Evolutionary conservation across 2,888 invertebrate genomes (phyloP), one percentile per base, ranked within the genome.

Genomic region (Phaonia tiefii): DNA sequence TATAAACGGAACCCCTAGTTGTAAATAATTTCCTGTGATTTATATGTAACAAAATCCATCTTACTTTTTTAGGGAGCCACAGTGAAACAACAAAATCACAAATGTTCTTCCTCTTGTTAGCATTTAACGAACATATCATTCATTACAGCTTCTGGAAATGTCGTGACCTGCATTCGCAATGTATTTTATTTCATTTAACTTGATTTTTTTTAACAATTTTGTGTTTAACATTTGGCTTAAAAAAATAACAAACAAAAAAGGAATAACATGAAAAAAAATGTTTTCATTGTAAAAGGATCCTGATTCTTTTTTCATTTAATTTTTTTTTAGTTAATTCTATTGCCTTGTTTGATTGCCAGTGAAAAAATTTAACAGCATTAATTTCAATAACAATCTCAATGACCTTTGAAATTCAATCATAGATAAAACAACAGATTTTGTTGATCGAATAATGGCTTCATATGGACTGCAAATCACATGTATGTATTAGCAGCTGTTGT

Each of bases 21-120:
- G 49, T 49, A 17, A 15, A 17, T 20, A 49, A 17, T 13, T 5
- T 49, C 20, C 49, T 49, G 49, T 49, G 49, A 49, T 49, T 49
- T 49, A 49, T 49, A 49, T 49, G 20, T 49, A 3, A 49, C 49
- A 49, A 37, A 67, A 67, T 67, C 49, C 67, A n/a, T n/a, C 37
- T 67, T 67, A 20, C 17, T 67, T 67, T 51, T 31, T 2, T 25
- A 15, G 46, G 46, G n/a, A 46, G 13, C 25, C n/a, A 7, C 13
- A 13, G n/a, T n/a, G n/a, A n/a, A 15, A 46, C 10, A 65, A 26
- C n/a, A 31, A 49, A 11, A 4, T 44, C 20, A 42, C 7, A 26
- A 66, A 31, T 1, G 15, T 11, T 49, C 10, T 49, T 49, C 49
- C 20, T 17, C 20, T 51, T 20, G n/a, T n/a, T 5, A 11, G 5